Conservation (phyloP, 2,888 invertebrate genomes). For the Gymnocheta viridis region DNA sequence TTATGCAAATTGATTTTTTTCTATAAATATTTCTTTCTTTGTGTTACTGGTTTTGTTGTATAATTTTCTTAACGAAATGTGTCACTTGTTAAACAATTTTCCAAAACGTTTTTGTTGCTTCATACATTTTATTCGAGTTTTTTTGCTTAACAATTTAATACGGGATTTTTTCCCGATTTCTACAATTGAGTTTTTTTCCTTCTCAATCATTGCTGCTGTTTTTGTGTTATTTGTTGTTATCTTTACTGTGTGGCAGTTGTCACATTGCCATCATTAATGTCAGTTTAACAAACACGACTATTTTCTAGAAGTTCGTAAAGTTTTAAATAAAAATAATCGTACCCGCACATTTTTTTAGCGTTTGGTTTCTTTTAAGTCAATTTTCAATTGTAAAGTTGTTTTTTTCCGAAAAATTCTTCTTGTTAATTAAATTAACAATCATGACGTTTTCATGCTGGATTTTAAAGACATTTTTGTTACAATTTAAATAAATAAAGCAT, state of each 20-base stretch:
- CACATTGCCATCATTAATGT: constrained; percentile 68
- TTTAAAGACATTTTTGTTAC: not conserved
- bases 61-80: constrained; percentile 66
- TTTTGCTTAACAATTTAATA: constrained; percentile 53
- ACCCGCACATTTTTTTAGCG: constrained; percentile 60
- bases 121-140: constrained; percentile 20
- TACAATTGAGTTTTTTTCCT: constrained; percentile 41
- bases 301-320: constrained; percentile 45
- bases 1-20: constrained; percentile 68
- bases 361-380: not conserved
- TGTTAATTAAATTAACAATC: constrained; percentile 62
- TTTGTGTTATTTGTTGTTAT: constrained; percentile 12
- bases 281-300: constrained; percentile 66
- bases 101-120: constrained; percentile 55
- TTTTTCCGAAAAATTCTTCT: constrained; percentile 23
- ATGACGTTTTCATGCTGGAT: not conserved
- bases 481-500: not conserved
- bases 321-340: constrained; percentile 26
- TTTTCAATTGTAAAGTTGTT: not conserved
- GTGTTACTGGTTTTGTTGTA: constrained; percentile 49
- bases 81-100: constrained; percentile 71
- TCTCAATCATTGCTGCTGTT: constrained; percentile 1
- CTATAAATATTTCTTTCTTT: constrained; percentile 3
- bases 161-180: constrained; percentile 46
- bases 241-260: constrained; percentile 66